phyloP scores from a whole-genome alignment of 1,140 invertebrate species.

The Andrena cerasifolii region DNA sequence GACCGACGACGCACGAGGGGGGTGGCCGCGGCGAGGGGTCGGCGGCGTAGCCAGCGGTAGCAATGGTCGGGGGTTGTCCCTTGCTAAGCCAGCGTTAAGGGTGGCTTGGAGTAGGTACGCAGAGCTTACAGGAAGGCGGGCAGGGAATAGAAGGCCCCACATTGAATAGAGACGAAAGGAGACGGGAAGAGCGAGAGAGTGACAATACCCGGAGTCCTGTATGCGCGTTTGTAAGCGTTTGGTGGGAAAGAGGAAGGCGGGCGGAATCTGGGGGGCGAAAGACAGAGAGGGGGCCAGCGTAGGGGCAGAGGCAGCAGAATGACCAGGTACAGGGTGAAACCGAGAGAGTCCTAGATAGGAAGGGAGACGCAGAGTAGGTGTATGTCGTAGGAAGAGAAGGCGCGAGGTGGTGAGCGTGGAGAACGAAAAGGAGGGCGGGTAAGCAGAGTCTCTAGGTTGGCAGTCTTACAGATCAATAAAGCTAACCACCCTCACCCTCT shows the following conservation, averaged over 20 bases:
- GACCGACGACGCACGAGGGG: neutral
- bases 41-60: conserved; percentile 50
- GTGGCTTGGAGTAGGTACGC: conserved; percentile 74
- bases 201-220: conserved; percentile 50
- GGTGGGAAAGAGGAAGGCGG: conserved; percentile 42
- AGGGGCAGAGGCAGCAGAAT: conserved; percentile 12
- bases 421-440: conserved; percentile 72
- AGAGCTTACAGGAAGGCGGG: conserved; percentile 66
- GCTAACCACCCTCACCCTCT: conserved; percentile 79
- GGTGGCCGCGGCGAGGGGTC: conserved; percentile 5
- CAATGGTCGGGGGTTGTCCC: conserved; percentile 70
- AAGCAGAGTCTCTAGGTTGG: conserved; percentile 78
- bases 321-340: conserved; percentile 57
- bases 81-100: conserved; percentile 80
- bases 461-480: conserved; percentile 84
- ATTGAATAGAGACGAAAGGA: conserved; percentile 53
- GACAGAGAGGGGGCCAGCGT: conserved; percentile 59
- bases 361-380: conserved; percentile 40
- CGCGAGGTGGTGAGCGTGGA: conserved; percentile 67
- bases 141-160: conserved; percentile 53
- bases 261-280: conserved; percentile 56
- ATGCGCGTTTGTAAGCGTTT: conserved; percentile 56
- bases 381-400: conserved; percentile 64
- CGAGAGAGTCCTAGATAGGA: conserved; percentile 53
- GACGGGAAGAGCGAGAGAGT: conserved; percentile 59